Base-by-base conservation (phyloP, 1,140 invertebrate genomes). In the Drosophila nannoptera region DNA sequence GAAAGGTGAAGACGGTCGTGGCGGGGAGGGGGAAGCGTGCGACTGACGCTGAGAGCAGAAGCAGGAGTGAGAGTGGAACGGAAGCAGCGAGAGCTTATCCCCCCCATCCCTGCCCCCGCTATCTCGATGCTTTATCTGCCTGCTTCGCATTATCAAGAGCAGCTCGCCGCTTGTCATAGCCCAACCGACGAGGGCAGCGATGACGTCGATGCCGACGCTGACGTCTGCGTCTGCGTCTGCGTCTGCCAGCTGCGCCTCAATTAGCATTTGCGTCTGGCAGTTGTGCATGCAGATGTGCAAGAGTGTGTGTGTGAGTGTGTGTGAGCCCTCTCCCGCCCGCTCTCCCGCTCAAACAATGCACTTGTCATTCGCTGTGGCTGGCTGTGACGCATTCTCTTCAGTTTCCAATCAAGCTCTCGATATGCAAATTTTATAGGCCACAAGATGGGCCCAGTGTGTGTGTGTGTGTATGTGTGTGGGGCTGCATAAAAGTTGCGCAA, bases 371-470 rank as follows among this genome's bases (percentile, higher is more conserved):
- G 54, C n/a, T 43, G 53, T 45, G n/a, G 29, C 48, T 62, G 52
- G 43, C 31, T 60, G 29, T 33, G 42, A 16, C 7, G 40, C 42
- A 5, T 49, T 36, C 35, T 43, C 22, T 60, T 73, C 11, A 31
- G 58, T 52, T 66, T 52, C 35, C 14, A 50, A 52, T 52, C 31
- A 66, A 50, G 29, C 40, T 50, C 33, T 16, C 38, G 32, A 12
- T 71, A 75, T 80, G 72, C 68, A 63, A 80, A 76, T 80, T 78
- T 70, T 78, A 62, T 78, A 75, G 76, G 76, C 76, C 70, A 78
- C 70, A 69, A 59, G 64, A 43, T 31, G 43, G 48, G 58, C 54
- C 66, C 32, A 42, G 40, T 29, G n/a, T 36, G 31, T 55, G 12
- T 49, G 14, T 61, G 29, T 43, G 7, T 42, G 22, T 69, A 31